Evolutionary conservation across 2,888 invertebrate species (phyloP).

Genomic region (Physocephala rufipes): DNA sequence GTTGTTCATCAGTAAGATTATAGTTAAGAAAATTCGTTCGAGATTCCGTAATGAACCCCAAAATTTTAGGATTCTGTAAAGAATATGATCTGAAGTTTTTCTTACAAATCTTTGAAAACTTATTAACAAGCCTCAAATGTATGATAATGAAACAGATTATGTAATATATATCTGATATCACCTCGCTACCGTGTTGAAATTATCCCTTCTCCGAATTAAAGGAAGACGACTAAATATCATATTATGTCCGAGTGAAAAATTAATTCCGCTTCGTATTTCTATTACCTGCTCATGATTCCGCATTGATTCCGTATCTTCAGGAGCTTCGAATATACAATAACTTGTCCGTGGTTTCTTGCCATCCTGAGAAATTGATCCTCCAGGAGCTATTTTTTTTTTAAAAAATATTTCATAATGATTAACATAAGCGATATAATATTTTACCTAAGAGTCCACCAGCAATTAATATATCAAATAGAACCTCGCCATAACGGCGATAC

Average conservation of each 20-base stretch:
- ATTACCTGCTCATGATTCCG: constrained; percentile 89
- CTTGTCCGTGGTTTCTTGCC: constrained; percentile 89
- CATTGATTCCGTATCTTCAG: constrained; percentile 90
- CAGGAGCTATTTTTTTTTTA: constrained; percentile 81
- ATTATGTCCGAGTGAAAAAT: background rate
- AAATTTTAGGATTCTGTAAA: too few species aligned
- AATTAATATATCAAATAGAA: constrained; percentile 96
- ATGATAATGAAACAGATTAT: too few species aligned
- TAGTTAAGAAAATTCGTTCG: too few species aligned
- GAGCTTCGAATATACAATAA: constrained; percentile 90
- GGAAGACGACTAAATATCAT: too few species aligned
- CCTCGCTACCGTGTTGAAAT: too few species aligned
- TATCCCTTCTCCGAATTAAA: too few species aligned
- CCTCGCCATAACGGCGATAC: constrained; percentile 97
- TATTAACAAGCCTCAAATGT: too few species aligned
- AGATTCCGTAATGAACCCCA: too few species aligned
- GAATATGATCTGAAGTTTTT: too few species aligned
- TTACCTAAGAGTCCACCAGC: constrained; percentile 93
- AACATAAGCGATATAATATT: constrained; percentile 51
- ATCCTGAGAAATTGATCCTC: constrained; percentile 94
- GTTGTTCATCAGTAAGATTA: too few species aligned
- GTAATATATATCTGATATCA: too few species aligned
- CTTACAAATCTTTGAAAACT: too few species aligned
- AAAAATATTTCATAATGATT: constrained; percentile 16
- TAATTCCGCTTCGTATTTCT: background rate